A percentile compares a stretch with the other conserved stretches of the same genome.
These are phyloP conservation scores for Cyrtonyx montezumae DNA, from an alignment of 2,113 vertebrate genomes.

Conservation along the genomic window DNA sequence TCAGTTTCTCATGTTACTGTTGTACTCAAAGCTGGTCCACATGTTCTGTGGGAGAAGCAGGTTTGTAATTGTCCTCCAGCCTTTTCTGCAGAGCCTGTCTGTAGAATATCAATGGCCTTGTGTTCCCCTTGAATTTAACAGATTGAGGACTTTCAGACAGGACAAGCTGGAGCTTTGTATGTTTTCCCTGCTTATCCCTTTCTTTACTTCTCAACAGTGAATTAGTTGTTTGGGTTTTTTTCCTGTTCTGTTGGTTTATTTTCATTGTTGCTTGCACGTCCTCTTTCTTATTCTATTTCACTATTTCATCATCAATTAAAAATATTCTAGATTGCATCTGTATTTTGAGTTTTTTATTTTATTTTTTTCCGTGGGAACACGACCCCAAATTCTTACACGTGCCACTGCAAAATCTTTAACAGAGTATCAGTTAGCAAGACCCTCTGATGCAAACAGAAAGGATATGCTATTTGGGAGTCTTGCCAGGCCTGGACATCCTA, in stretches of 20 bases:
- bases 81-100: neutral
- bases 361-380: neutral
- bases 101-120: neutral
- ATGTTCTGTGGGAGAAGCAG: neutral
- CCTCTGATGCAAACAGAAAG: constrained; percentile 93
- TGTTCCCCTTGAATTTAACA: neutral
- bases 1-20: neutral
- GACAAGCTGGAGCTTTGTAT: neutral
- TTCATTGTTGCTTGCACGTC: neutral
- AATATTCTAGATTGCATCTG: neutral
- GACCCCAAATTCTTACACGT: neutral
- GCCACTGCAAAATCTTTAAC: constrained; percentile 50
- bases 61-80: neutral
- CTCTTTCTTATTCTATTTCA: neutral
- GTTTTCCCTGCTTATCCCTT: neutral
- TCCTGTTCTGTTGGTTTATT: neutral
- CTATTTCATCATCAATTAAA: neutral
- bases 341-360: neutral
- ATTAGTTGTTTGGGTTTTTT: neutral
- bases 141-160: neutral
- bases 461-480: constrained; percentile 96
- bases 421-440: constrained; percentile 93
- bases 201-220: neutral
- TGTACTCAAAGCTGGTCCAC: neutral
- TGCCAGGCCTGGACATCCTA: constrained; percentile 91